Base-by-base conservation (phyloP, 2,797 vertebrate species). In the Anas bernieri region DNA sequence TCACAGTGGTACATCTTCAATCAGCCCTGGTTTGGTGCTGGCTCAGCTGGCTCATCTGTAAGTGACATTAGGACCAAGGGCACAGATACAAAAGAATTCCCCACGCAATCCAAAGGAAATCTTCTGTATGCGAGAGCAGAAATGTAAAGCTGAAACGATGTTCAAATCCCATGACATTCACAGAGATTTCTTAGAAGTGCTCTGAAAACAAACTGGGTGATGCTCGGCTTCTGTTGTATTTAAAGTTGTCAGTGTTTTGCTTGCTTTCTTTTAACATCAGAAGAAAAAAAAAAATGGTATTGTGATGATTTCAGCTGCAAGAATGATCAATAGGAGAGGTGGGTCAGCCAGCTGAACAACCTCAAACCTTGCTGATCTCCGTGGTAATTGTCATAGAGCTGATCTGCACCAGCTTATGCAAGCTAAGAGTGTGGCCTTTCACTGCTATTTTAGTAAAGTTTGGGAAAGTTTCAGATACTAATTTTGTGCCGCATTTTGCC, bases 321-420 rank as follows among this genome's bases (percentile, higher is more conserved):
- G 72, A 72, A 30, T 54, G 73, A 96, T 96, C 96, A 92, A 96
- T 96, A 96, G 91, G 86, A 94, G 90, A 96, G 81, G 66, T 82
- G 85, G 88, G 93, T 86, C 93, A 94, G 93, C 93, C 91, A 94
- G 81, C 62, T 80, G 80, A 88, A 94, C 58, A 93, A 96, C 61
- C 68, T 93, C 86, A 92, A 83, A 39, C 28, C 59, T 92, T 93
- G 96, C 92, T 91, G 86, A 90, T 92, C 72, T 76, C 21, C 56
- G 9, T 52, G 35, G 73, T 89, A 68, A 88, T 82, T 94, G 66
- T 75, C 75, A 43, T 55, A 62, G 6, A 84, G 83, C 88, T 95
- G 90, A 92, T 70, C 63, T 48, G 72, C 1, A 4, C 61, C 41
- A 86, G 39, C 43, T 94, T 80, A 30, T 4, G 43, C 67, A 82